Evolutionary conservation across 2,113 vertebrate species (phyloP).

Genomic region (Atrichornis clamosus): DNA sequence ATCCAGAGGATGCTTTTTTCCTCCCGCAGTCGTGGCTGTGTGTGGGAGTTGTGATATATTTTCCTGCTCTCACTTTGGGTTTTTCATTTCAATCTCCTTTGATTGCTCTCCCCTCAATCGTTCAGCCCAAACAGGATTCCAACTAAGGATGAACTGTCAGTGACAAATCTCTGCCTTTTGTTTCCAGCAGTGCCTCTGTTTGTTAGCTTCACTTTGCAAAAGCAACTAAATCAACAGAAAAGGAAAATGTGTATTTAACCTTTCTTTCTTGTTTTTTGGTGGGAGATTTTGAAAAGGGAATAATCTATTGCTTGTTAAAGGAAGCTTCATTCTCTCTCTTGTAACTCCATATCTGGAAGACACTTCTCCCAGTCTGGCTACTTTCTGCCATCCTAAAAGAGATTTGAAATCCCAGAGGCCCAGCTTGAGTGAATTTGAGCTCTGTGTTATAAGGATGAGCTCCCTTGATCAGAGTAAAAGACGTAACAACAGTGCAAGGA

Average conservation of each 20-base stretch:
- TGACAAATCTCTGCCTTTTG: constrained; percentile 17
- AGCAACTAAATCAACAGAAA: not conserved
- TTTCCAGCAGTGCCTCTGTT: constrained; percentile 2
- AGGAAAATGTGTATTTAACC: not conserved
- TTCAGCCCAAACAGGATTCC: not conserved
- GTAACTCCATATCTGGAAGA: not conserved
- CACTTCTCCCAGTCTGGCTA: not conserved
- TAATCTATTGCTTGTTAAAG: not conserved
- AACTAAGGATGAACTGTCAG: not conserved
- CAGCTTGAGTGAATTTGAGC: not conserved
- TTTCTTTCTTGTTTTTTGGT: not conserved
- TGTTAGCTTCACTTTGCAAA: constrained; percentile 4
- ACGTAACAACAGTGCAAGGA: not conserved
- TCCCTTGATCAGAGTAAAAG: not conserved
- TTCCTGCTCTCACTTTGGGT: not conserved
- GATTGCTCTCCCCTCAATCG: not conserved
- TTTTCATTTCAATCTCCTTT: not conserved
- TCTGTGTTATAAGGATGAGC: not conserved
- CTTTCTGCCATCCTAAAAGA: not conserved
- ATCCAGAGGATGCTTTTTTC: not conserved
- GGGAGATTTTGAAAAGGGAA: not conserved
- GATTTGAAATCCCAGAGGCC: not conserved
- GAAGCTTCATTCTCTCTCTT: not conserved
- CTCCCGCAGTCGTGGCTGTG: not conserved
- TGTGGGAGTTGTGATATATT: not conserved